Evolutionary conservation across 2,113 vertebrate species (phyloP), one percentile per base, ranked within the genome.

Genomic region (Perca fluviatilis): DNA sequence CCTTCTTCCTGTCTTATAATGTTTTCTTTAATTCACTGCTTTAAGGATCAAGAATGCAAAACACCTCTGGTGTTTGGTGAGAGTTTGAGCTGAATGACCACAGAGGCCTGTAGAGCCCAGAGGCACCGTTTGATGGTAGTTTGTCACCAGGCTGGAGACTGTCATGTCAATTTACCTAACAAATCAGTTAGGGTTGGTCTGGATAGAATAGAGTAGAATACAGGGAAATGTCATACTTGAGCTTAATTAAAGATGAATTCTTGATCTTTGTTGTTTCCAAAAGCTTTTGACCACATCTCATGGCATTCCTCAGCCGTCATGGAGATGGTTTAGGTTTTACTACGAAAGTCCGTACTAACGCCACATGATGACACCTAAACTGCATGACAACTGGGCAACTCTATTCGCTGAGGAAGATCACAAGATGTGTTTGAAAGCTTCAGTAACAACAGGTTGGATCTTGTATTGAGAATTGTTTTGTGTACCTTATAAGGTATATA

Each of bases 121-220:
- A 79, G 85, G 86, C 46, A 27, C 14, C 16, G 15, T 78, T 75
- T 86, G 72, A 75, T 70, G 49, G 57, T 5, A 50, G 69, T 71
- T 74, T 85, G 73, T 65, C 69, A 53, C 74, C 63, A 84, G 84
- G 84, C 82, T 87, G 73, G 68, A 77, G 64, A 70, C 70, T 73
- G 74, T 83, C 84, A 66, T 76, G 43, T 84, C 66, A 50, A 16
- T 79, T 79, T 60, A 75, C 77, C 71, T 53, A n/a, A 70, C 68
- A 77, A 13, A 65, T 82, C 67, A 56, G 50, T 68, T 75, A 76
- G 47, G 40, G 21, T 61, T 63, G 27, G 68, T 66, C 56, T 18
- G 23, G 53, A 66, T 25, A 75, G 16, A 80, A 74, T 2, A 69
- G 64, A 72, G 40, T 11, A 47, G 27, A 60, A 21, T 1, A 49